phyloP scores from a whole-genome alignment of 2,113 vertebrate genomes.

The Nothobranchius furzeri region DNA sequence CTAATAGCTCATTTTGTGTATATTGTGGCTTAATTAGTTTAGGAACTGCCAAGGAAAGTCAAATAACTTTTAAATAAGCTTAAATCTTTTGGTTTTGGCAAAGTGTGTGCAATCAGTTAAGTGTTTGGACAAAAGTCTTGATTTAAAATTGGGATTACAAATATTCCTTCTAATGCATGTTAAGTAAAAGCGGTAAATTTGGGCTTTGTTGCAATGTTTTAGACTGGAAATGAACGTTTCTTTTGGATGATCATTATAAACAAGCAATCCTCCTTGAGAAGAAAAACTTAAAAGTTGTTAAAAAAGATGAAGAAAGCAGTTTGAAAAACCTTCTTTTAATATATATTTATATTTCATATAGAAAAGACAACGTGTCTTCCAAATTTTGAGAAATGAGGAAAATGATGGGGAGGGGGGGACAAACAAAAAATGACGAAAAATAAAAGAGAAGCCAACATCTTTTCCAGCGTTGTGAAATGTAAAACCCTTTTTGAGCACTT shows the following conservation, averaged over 20 bases:
- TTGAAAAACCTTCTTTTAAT: constrained; percentile 66
- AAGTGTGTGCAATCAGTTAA: background rate
- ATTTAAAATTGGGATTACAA: background rate
- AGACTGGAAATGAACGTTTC: background rate
- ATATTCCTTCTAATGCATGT: background rate
- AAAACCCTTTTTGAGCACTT: constrained; percentile 33
- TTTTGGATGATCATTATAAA: too few relatives aligned
- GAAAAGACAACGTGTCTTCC: constrained; percentile 62
- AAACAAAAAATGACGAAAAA: constrained; percentile 27
- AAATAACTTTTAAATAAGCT: background rate
- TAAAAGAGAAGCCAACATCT: constrained; percentile 39
- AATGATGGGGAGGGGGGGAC: constrained; percentile 29
- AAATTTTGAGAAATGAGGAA: constrained; percentile 53
- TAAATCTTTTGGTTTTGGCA: background rate
- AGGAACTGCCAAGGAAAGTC: too few relatives aligned
- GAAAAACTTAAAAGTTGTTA: constrained; percentile 40
- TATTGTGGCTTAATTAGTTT: too few relatives aligned
- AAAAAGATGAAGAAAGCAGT: constrained; percentile 36
- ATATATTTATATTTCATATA: constrained; percentile 65
- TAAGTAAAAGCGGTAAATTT: background rate
- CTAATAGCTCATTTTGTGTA: background rate
- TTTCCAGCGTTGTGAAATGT: constrained; percentile 53
- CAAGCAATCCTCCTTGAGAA: constrained; percentile 38
- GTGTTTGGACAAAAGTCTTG: background rate
- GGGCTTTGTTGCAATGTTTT: background rate